Percentiles rank a stretch among this genome's conserved stretches.
These are phyloP conservation scores for Nycticryphes semicollaris DNA, from an alignment of 2,113 vertebrate species.

Conservation along the genomic window DNA sequence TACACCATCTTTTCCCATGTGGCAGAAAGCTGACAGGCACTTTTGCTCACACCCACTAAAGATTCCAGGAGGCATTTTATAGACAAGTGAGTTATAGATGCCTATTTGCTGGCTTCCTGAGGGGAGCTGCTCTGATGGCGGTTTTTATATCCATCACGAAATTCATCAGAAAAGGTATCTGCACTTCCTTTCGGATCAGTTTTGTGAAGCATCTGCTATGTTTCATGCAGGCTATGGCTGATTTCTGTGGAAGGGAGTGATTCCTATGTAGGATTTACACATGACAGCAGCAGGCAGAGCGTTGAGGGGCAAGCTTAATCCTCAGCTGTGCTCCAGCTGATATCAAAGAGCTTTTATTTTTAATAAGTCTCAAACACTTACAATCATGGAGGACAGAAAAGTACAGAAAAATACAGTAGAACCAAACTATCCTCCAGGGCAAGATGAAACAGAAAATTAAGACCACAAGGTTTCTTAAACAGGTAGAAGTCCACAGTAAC, in stretches of 20 bases:
- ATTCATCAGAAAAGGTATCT: conserved; percentile 23
- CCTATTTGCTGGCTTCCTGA: neutral
- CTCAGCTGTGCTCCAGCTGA: conserved; percentile 63
- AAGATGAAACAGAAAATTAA: conserved; percentile 24
- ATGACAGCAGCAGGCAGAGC: conserved; percentile 31
- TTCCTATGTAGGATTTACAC: conserved; percentile 43
- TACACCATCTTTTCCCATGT: neutral
- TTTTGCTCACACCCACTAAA: neutral
- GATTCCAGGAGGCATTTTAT: neutral
- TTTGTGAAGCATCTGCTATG: conserved; percentile 22
- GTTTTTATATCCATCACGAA: neutral
- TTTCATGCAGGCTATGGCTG: neutral
- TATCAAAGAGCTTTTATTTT: conserved; percentile 54
- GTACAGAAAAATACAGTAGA: conserved; percentile 11
- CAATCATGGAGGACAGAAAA: conserved; percentile 19
- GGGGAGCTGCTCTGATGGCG: neutral
- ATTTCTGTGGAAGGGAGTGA: conserved; percentile 10
- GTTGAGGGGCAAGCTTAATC: conserved; percentile 40
- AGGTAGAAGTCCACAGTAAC: neutral
- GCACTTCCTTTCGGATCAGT: neutral
- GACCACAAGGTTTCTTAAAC: neutral
- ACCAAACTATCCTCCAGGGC: neutral
- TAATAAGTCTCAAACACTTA: conserved; percentile 47
- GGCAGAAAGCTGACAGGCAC: neutral
- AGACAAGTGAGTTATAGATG: neutral